Evolutionary conservation across 2,888 invertebrate genomes (phyloP).

Genomic region (Sinopyrophorus schimmeli): DNA sequence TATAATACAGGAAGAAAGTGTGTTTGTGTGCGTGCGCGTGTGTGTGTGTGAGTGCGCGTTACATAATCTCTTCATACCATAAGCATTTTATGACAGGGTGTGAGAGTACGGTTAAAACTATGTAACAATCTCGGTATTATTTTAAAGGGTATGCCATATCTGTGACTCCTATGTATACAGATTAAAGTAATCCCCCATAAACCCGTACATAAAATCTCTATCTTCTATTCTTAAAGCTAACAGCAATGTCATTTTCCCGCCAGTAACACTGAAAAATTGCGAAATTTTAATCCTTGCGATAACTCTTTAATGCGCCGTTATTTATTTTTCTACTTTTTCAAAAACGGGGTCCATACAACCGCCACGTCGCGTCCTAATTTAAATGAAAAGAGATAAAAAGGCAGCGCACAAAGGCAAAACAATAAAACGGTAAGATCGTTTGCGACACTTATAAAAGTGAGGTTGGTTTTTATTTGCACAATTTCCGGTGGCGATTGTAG

Average conservation of each 20-base stretch:
- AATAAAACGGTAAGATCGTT: too few relatives aligned
- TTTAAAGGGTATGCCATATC: constrained; percentile 40
- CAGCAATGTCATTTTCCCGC: constrained; percentile 36
- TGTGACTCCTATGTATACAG: constrained; percentile 46
- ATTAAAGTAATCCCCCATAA: constrained; percentile 48
- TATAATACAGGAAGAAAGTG: constrained; percentile 19
- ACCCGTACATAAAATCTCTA: constrained; percentile 49
- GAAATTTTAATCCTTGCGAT: constrained; percentile 8
- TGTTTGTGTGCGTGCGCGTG: too few relatives aligned
- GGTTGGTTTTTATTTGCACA: too few relatives aligned
- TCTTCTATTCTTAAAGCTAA: constrained; percentile 42
- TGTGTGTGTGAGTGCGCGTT: too few relatives aligned
- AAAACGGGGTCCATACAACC: background rate
- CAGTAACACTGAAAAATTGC: constrained; percentile 28
- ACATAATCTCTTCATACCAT: constrained; percentile 41
- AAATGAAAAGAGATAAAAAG: background rate
- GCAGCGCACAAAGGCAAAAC: too few relatives aligned
- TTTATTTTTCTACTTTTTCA: constrained; percentile 1
- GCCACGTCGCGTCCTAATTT: background rate
- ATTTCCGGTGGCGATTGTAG: too few relatives aligned
- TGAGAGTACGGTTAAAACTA: constrained; percentile 38
- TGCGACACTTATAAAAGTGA: too few relatives aligned
- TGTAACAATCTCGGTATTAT: constrained; percentile 41
- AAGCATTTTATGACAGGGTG: constrained; percentile 43
- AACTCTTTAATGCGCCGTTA: constrained; percentile 5